These are phyloP conservation scores for Drosophila santomea DNA, from an alignment of 1,140 invertebrate genomes.

Conservation along the genomic window DNA sequence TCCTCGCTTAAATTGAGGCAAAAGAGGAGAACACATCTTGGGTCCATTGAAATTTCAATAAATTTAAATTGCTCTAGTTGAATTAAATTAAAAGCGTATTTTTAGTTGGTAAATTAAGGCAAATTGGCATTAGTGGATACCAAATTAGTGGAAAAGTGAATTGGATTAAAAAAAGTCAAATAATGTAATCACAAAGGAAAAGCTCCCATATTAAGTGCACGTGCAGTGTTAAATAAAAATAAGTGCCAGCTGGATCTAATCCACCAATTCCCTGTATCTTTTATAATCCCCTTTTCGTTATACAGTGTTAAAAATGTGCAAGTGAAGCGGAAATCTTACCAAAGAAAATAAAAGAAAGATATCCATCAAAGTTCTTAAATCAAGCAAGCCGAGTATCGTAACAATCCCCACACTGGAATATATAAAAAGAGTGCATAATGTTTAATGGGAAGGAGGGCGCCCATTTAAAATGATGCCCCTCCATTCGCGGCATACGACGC, in stretches of 20 bases:
- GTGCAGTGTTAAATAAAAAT: constrained; percentile 5
- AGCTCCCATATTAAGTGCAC: constrained; percentile 6
- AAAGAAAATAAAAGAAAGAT: constrained; percentile 23
- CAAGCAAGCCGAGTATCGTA: constrained; percentile 5
- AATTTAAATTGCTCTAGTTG: constrained; percentile 80
- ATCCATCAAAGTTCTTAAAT: constrained; percentile 12
- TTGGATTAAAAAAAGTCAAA: constrained; percentile 12
- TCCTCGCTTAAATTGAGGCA: constrained; percentile 31
- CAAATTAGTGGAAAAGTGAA: constrained; percentile 25
- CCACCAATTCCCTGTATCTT: neutral
- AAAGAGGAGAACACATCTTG: constrained; percentile 7
- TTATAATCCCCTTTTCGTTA: constrained; percentile 8
- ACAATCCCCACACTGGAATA: constrained; percentile 7
- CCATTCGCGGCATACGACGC: constrained; percentile 58
- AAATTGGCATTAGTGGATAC: constrained; percentile 68
- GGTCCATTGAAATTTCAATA: constrained; percentile 76
- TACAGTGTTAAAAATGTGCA: constrained; percentile 57
- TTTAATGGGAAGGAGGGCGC: constrained; percentile 77
- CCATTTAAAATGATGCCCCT: constrained; percentile 80
- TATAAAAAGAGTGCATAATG: constrained; percentile 28
- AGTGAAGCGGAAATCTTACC: constrained; percentile 35
- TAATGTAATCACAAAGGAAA: constrained; percentile 6
- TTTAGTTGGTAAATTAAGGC: constrained; percentile 82
- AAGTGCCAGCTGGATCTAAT: constrained; percentile 13
- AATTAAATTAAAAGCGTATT: constrained; percentile 76